Evolutionary conservation across 2,797 vertebrate species (phyloP).

Genomic region (Chaetodon trifasciatus): DNA sequence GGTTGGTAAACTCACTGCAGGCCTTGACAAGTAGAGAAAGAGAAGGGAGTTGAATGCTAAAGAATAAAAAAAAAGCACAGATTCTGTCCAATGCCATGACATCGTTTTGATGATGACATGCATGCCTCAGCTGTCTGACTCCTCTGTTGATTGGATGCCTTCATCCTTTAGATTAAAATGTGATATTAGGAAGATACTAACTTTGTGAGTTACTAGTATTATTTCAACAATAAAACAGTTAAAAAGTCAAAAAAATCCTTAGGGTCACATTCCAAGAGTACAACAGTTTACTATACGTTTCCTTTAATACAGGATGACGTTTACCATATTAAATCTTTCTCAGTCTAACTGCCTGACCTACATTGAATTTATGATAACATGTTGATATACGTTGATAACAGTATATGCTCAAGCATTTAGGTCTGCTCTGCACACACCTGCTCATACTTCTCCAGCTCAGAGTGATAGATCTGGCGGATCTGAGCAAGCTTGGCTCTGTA

Average conservation of each 20-base stretch:
- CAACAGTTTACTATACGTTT: neutral
- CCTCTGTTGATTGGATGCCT: too few relatives aligned
- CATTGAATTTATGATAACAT: neutral
- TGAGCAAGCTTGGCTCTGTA: slow-evolving; percentile 95
- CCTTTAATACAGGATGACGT: neutral
- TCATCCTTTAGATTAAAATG: too few relatives aligned
- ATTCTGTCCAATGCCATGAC: slow-evolving; percentile 12
- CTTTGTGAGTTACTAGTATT: too few relatives aligned
- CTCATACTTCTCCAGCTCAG: slow-evolving; percentile 95
- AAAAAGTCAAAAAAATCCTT: neutral
- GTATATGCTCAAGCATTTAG: neutral
- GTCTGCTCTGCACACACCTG: slow-evolving; percentile 85
- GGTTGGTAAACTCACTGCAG: slow-evolving; percentile 95
- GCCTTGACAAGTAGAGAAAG: slow-evolving; percentile 80
- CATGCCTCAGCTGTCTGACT: too few relatives aligned
- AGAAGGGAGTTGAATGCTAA: slow-evolving; percentile 42
- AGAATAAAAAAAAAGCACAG: slow-evolving; percentile 33
- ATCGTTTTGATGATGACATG: neutral
- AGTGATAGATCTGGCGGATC: slow-evolving; percentile 94
- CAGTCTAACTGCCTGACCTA: neutral
- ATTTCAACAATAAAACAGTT: too few relatives aligned
- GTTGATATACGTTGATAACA: neutral
- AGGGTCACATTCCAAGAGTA: neutral
- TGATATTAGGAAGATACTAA: too few relatives aligned
- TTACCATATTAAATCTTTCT: neutral